Evolutionary conservation across 1,140 invertebrate species (phyloP), one percentile per base, ranked within the genome.

Genomic region (Drosophila paulistorum): DNA sequence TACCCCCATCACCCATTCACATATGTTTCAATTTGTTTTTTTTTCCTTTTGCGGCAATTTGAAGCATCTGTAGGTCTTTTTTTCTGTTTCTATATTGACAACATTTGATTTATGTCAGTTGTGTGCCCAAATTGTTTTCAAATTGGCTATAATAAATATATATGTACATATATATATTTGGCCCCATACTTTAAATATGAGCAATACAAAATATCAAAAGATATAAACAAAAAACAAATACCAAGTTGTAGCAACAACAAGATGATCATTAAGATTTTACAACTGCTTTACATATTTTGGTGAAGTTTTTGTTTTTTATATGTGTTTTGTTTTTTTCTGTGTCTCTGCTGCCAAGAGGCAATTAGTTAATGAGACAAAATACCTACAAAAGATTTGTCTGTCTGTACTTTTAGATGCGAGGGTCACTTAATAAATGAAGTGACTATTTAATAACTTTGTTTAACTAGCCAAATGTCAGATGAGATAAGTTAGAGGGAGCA

Each of bases 341-440:
- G 51, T 45, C 37, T 71, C 64, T 67, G n/a, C 42, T 65, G 58
- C 64, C 62, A 45, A 60, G 66, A 57, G 35, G 65, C 81, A 85
- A 85, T 85, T 85, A 86, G 75, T 79, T 82, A 85, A 85, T 85
- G 82, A 85, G 77, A 73, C 68, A 77, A 77, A 74, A 75, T 62
- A 75, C 75, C 72, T 59, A 68, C 23, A 59, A 68, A 63, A 60
- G 57, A 68, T 17, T 75, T 35, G 45, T 5, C 45, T 23, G 17
- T 51, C 45, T 51, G 45, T 51, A 51, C 45, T 51, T 51, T 23
- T 51, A 51, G 9, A 51, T 23, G 45, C 45, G 45, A 51, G 45
- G 17, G 45, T 51, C 0, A 11, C 9, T 23, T 5, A 9, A 11
- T 11, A 51, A 51, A 7, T 7, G 7, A 30, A 30, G 0, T 30